Percentiles rank a stretch among this genome's conserved stretches.
These are phyloP conservation scores for Idris sp. DNA, from an alignment of 1,140 invertebrate species.

Conservation along the genomic window DNA sequence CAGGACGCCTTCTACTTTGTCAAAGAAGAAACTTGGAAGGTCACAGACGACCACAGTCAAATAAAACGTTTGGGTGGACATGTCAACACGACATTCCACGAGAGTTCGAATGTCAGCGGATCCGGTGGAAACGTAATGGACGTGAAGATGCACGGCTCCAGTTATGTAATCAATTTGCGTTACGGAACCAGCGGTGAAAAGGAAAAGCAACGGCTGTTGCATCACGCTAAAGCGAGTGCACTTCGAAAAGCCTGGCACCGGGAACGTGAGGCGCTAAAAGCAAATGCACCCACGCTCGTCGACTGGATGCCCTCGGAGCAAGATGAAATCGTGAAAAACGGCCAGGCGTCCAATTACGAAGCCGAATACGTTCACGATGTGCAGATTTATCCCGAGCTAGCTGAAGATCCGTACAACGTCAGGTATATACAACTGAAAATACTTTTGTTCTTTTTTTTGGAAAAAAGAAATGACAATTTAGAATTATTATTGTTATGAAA, in stretches of 20 bases:
- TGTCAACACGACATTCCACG: slow-evolving; percentile 95
- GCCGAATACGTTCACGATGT: slow-evolving; percentile 94
- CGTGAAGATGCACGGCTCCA: slow-evolving; percentile 90
- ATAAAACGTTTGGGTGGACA: slow-evolving; percentile 92
- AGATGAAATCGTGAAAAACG: slow-evolving; percentile 91
- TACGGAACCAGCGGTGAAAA: slow-evolving; percentile 94
- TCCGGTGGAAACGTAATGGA: slow-evolving; percentile 81
- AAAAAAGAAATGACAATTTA: no score
- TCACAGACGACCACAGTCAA: slow-evolving; percentile 91
- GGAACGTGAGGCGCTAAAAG: slow-evolving; percentile 89
- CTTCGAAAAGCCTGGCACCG: slow-evolving; percentile 94
- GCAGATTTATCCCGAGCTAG: slow-evolving; percentile 91
- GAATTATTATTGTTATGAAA: no score
- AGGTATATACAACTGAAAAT: no score
- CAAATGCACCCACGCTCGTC: slow-evolving; percentile 84
- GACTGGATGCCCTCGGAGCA: slow-evolving; percentile 89
- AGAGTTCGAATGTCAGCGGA: slow-evolving; percentile 84
- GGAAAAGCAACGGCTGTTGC: slow-evolving; percentile 90
- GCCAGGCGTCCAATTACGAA: slow-evolving; percentile 89
- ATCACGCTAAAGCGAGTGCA: slow-evolving; percentile 91
- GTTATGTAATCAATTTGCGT: slow-evolving; percentile 88
- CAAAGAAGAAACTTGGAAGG: slow-evolving; percentile 92
- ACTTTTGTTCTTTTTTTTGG: background rate
- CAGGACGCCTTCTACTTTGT: slow-evolving; percentile 97
- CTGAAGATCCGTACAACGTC: slow-evolving; percentile 97